Base-by-base conservation (phyloP, 2,113 vertebrate species). In the Oncorhynchus masou region DNA sequence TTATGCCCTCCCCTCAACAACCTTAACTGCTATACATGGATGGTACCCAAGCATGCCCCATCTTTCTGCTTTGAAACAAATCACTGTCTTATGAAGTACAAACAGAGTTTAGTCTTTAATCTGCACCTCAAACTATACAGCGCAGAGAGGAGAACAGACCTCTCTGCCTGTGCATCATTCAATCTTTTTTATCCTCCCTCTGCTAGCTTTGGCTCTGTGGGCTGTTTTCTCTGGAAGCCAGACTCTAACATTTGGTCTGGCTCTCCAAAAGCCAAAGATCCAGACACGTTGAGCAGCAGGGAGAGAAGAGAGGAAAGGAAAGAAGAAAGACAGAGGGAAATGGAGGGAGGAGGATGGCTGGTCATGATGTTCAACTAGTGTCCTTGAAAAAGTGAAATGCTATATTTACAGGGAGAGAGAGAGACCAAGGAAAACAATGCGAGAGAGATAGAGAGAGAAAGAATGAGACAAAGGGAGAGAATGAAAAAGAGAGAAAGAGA, bases 221-320 rank as follows among this genome's bases (percentile, higher is more conserved):
- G 27, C 87, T 95, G 92, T 96, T 96, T 96, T 93, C 91, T 94
- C 94, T 97, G 96, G 95, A 95, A 92, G 85, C 78, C 78, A 82
- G 87, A 92, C 87, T 82, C 92, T 90, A 89, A 88, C 86, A 91
- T 90, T 91, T 86, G 86, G 86, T 86, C 83, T 82, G 86, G 86
- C 82, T 83, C 85, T 91, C 87, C 84, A 85, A 93, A 93, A 86
- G 88, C 89, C 91, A 77, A 91, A 90, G 83, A 79, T 80, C 75
- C 70, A 88, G 81, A 86, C 80, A 73, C 75, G 86, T 83, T 86
- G 83, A 24, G 20, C 82, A 74, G 68, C 76, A 86, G 74, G 79
- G 78, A 71, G 74, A 74, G 74, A 75, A 78, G 68, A 49, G 20
- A 25, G 27, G 70, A n/a, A 34, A 13, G 79, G 74, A 70, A 68